Evolutionary conservation across 2,113 vertebrate genomes (phyloP).

Genomic region (Microcebus tavaratra): DNA sequence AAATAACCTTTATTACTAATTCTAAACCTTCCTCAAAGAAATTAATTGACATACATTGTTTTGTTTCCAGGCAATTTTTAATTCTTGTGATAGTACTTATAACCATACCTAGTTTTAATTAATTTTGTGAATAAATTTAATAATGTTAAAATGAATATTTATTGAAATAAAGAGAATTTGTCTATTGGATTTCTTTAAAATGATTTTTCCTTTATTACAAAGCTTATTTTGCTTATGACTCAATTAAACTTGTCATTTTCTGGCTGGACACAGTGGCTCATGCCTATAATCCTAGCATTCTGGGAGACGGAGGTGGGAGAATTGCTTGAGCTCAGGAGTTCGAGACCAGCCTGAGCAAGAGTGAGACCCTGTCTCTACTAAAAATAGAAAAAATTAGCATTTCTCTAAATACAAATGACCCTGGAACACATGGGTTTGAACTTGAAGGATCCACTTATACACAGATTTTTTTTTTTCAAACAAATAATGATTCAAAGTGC

Average conservation of each 20-base stretch:
- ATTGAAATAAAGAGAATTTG: conserved; percentile 44
- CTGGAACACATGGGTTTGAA: background rate
- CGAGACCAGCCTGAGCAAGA: no score
- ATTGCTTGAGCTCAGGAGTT: no score
- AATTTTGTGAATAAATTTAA: conserved; percentile 58
- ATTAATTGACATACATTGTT: conserved; percentile 35
- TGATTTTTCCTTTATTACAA: conserved; percentile 42
- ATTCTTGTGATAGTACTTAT: conserved; percentile 36
- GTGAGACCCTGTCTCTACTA: no score
- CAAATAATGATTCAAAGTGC: background rate
- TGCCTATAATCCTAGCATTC: no score
- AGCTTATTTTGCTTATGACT: conserved; percentile 53
- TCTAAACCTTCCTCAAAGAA: conserved; percentile 23
- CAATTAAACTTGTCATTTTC: conserved; percentile 52
- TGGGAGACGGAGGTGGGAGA: no score
- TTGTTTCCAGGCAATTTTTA: conserved; percentile 42
- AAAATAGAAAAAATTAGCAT: no score
- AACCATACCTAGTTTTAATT: conserved; percentile 47
- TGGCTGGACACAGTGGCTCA: background rate
- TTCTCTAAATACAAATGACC: background rate
- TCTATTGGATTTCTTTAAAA: conserved; percentile 55
- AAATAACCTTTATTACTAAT: conserved; percentile 9
- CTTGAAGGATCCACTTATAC: background rate
- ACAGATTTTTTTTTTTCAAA: background rate
- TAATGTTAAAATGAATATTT: conserved; percentile 55